Conservation (phyloP, 1,140 invertebrate genomes). For the Portunus trituberculatus region DNA sequence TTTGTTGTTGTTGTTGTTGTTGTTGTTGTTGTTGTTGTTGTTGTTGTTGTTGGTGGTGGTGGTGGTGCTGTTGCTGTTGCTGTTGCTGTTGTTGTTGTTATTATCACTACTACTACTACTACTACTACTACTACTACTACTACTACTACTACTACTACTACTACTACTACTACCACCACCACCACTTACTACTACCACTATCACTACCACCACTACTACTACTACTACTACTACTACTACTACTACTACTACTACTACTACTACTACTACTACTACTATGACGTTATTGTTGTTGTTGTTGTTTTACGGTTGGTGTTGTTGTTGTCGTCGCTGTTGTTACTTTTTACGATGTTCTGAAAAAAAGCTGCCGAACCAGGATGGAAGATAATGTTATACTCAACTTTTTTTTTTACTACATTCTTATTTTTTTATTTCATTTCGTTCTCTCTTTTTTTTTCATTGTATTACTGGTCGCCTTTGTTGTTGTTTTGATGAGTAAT, state of each 20-base stretch:
- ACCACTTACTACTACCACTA: too few species aligned
- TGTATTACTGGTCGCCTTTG: not conserved
- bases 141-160: constrained; percentile 17
- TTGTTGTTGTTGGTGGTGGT: not conserved
- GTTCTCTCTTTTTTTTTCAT: not conserved
- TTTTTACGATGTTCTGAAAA: too few species aligned
- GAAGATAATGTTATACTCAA: too few species aligned
- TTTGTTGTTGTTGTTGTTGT: too few species aligned
- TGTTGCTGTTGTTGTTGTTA: not conserved
- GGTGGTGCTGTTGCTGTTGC: not conserved
- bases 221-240: not conserved
- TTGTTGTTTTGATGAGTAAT: not conserved
- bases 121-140: not conserved
- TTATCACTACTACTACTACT: not conserved
- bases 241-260: not conserved
- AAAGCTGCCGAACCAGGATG: too few species aligned
- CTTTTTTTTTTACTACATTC: too few species aligned
- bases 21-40: too few species aligned
- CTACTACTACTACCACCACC: not conserved
- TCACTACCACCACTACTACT: not conserved
- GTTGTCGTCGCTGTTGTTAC: too few species aligned
- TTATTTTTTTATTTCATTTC: not conserved
- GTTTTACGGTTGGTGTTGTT: too few species aligned
- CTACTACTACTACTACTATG: not conserved
- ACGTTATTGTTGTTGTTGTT: not conserved